Evolutionary conservation across 2,113 vertebrate species (phyloP), one percentile per base, ranked within the genome.

Genomic region (Bufo bufo): DNA sequence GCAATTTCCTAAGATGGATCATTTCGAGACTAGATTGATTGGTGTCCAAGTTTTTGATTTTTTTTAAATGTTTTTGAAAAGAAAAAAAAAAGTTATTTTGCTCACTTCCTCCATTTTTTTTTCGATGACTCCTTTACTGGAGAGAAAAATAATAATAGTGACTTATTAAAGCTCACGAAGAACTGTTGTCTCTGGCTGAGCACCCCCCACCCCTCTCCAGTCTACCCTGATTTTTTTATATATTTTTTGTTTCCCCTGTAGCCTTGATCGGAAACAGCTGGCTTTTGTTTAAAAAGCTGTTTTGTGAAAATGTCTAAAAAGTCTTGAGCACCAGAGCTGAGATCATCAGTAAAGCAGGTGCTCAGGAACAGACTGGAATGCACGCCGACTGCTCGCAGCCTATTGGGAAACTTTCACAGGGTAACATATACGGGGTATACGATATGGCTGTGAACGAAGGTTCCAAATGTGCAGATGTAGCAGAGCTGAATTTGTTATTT

Each of bases 271-370:
- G 93, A 93, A 95, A 93, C 93, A 93, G 94, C 95, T 94, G 95
- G 91, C 43, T 91, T 92, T 93, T 92, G 93, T 94, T 94, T 93
- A 91, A 91, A 93, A 94, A 94, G 93, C 92, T 93, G 92, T 92
- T 93, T 92, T 93, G 91, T 65, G 89, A 92, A 92, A 91, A 91
- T 82, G 92, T 91, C 92, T 92, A 92, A n/a, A n/a, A n/a, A 90
- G 86, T 91, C 91, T 86, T 89, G 92, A 92, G 93, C 92, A 91
- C 89, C 86, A 89, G 94, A 91, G 90, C 92, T 93, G 92, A 95
- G 94, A 94, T 95, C 93, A 94, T 90, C 86, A 89, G 90, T 91
- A 91, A 94, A 95, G 93, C 95, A 96, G 95, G 95, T 96, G 95
- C 92, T 93, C 75, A 75, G 75, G 90, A 92, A 92, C 91, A 93